These are phyloP conservation scores for Clamator glandarius DNA, from an alignment of 2,797 vertebrate genomes.

Conservation along the genomic window DNA sequence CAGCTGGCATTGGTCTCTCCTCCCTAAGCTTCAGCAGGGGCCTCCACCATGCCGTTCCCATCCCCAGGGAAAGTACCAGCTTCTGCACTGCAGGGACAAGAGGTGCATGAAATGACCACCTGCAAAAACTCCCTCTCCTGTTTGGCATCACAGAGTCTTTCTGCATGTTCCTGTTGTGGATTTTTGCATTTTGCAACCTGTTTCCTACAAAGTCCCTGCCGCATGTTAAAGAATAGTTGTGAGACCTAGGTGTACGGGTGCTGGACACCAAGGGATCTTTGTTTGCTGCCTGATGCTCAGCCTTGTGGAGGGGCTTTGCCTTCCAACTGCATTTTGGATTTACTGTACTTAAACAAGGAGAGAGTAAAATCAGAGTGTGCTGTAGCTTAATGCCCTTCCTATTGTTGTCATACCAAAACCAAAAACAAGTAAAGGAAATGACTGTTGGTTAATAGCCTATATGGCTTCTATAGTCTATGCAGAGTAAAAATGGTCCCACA, in stretches of 20 bases:
- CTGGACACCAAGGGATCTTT: fast-evolving
- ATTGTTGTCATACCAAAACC: neutral
- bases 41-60: neutral
- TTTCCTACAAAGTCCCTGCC: neutral
- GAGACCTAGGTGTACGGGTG: fast-evolving
- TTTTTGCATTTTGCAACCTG: neutral
- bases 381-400: neutral
- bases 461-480: neutral
- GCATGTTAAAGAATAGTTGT: fast-evolving
- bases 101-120: neutral
- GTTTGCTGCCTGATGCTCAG: neutral
- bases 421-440: neutral
- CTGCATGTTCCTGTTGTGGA: neutral
- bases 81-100: fast-evolving
- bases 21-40: neutral
- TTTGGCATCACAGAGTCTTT: fast-evolving
- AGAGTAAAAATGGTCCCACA: neutral
- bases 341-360: neutral
- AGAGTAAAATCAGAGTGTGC: neutral
- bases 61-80: neutral
- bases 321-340: neutral
- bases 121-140: neutral
- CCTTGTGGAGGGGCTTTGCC: neutral
- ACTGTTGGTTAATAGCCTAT: neutral
- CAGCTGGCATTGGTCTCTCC: neutral